Evolutionary conservation across 2,797 vertebrate species (phyloP).

Genomic region (Selene dorsalis): DNA sequence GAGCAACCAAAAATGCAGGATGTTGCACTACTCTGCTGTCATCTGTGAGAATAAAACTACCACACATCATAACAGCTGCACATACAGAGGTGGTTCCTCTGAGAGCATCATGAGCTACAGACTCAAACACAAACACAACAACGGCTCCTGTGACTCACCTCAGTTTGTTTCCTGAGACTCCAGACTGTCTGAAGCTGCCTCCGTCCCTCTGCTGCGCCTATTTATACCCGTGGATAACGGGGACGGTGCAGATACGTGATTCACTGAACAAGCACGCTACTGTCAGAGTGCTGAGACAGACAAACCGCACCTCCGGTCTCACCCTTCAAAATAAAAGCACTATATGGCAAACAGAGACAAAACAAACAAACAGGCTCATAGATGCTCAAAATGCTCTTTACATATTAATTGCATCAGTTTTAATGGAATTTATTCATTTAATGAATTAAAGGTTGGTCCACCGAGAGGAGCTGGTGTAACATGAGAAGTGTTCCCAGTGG

Average conservation of each 20-base stretch:
- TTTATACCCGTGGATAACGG: slow-evolving; percentile 77
- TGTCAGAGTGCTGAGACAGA: neutral
- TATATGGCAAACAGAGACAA: neutral
- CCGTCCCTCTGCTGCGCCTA: slow-evolving; percentile 36
- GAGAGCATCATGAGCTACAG: slow-evolving; percentile 38
- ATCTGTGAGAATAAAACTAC: slow-evolving; percentile 1
- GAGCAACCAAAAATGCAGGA: no score
- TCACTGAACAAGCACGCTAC: slow-evolving; percentile 54
- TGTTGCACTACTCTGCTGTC: neutral
- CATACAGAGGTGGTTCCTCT: neutral
- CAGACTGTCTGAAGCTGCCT: slow-evolving; percentile 58
- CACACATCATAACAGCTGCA: neutral
- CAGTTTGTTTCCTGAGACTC: slow-evolving; percentile 48
- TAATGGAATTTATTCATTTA: no score
- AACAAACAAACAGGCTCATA: neutral
- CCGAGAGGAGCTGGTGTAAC: no score
- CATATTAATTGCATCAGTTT: no score
- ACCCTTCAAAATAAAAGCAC: slow-evolving; percentile 56
- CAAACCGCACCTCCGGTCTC: neutral
- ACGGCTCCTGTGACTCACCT: slow-evolving; percentile 71
- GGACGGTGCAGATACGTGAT: slow-evolving; percentile 72
- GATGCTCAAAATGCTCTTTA: no score
- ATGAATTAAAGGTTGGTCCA: no score
- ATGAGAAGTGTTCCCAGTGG: no score
- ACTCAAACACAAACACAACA: neutral